Evolutionary conservation across 2,888 invertebrate species (phyloP).

Genomic region (Pyrrhia umbra): DNA sequence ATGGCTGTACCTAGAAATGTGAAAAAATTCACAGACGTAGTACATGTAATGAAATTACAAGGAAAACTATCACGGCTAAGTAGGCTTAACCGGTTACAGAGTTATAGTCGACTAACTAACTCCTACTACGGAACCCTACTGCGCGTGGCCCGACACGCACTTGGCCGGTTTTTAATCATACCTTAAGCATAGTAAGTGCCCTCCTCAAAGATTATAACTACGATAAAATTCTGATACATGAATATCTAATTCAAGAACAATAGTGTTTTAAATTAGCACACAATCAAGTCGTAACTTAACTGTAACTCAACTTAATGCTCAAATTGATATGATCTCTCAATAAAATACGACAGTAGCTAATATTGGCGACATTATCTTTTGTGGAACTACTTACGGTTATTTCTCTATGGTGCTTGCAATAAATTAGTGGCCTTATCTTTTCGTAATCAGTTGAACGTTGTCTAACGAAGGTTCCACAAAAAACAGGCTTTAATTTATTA

Average conservation of each 20-base stretch:
- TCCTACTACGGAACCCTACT: too few species aligned
- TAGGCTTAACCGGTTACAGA: too few species aligned
- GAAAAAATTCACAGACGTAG: too few species aligned
- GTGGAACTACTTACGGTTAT: slow-evolving; percentile 10
- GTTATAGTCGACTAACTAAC: too few species aligned
- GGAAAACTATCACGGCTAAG: too few species aligned
- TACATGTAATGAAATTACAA: too few species aligned
- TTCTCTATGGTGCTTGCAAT: slow-evolving; percentile 5
- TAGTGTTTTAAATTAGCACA: slow-evolving; percentile 41
- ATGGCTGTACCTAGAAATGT: too few species aligned
- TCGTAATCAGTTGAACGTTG: slow-evolving; percentile 1
- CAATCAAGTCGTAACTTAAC: slow-evolving; percentile 36
- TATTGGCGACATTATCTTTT: slow-evolving; percentile 34
- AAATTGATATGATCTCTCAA: slow-evolving; percentile 48
- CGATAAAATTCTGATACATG: slow-evolving; percentile 18
- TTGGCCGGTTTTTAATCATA: too few species aligned
- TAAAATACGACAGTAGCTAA: slow-evolving; percentile 15
- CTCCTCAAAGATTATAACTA: slow-evolving; percentile 12
- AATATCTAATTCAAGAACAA: slow-evolving; percentile 34
- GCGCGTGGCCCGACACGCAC: too few species aligned
- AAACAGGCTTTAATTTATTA: neutral
- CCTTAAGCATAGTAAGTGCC: too few species aligned
- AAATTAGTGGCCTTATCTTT: slow-evolving; percentile 31
- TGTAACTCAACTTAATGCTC: slow-evolving; percentile 14
- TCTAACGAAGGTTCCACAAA: neutral